Conservation (phyloP, 2,888 invertebrate species). For the Lasius platythorax region DNA sequence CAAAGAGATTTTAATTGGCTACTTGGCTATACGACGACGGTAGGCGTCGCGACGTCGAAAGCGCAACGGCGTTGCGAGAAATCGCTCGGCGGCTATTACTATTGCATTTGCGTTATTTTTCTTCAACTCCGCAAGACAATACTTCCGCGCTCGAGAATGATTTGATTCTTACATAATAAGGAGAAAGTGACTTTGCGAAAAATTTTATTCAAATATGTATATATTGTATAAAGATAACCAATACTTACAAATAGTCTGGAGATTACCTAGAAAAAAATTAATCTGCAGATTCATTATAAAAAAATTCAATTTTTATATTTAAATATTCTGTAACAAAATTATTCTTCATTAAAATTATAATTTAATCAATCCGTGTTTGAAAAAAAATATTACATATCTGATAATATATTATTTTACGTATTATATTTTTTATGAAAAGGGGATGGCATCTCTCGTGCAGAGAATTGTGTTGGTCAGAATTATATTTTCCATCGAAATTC, state of each 20-base stretch:
- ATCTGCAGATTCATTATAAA: background rate
- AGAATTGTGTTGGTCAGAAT: background rate
- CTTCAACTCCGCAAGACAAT: constrained; percentile 5
- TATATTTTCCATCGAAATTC: background rate
- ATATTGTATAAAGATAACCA: background rate
- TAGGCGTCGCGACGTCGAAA: constrained; percentile 55
- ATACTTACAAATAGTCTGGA: background rate
- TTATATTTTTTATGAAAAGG: background rate
- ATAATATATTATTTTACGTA: background rate
- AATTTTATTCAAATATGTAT: background rate
- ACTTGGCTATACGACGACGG: constrained; percentile 66
- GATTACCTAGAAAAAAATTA: background rate
- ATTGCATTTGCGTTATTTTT: constrained; percentile 7
- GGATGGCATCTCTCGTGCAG: background rate
- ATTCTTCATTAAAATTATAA: background rate
- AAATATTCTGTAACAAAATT: background rate
- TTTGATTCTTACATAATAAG: background rate
- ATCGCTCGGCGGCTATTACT: background rate
- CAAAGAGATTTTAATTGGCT: constrained; percentile 81
- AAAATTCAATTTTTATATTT: background rate
- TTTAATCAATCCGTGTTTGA: background rate
- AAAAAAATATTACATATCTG: background rate
- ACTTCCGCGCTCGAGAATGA: background rate
- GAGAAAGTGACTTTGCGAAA: background rate
- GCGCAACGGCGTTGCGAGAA: constrained; percentile 9